Percentiles rank a stretch among this genome's conserved stretches.
Evolutionary conservation across 2,113 vertebrate species (phyloP).

Genomic region (Thalassarche chlororhynchos): DNA sequence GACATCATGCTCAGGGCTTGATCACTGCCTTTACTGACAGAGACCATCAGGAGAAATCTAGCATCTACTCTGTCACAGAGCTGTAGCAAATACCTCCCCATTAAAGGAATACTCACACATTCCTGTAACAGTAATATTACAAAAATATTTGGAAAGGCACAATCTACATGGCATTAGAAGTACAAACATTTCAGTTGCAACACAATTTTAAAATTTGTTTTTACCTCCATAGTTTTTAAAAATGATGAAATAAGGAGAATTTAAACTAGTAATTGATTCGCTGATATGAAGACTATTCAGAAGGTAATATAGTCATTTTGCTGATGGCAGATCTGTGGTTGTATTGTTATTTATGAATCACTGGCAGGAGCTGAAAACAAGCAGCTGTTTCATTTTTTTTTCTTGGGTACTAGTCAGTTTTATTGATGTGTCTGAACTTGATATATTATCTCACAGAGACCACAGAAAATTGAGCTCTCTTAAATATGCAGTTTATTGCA

Average conservation of each 20-base stretch:
- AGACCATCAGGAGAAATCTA: not conserved
- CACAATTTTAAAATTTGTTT: not conserved
- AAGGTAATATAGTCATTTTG: constrained; percentile 25
- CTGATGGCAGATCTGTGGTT: not conserved
- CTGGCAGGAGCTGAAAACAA: constrained; percentile 28
- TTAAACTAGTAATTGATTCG: not conserved
- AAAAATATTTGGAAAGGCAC: not conserved
- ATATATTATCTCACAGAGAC: constrained; percentile 11
- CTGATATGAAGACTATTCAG: not conserved
- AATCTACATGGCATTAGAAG: not conserved
- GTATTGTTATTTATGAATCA: constrained; percentile 41
- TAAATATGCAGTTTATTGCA: constrained; percentile 27
- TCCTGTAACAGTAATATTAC: not conserved
- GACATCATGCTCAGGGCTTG: not conserved
- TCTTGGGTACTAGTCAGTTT: constrained; percentile 28
- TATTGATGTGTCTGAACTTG: constrained; percentile 27
- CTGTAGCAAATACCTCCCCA: not conserved
- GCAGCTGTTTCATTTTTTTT: constrained; percentile 10
- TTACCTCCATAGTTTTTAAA: not conserved
- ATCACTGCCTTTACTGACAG: not conserved
- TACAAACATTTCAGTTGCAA: not conserved
- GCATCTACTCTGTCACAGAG: not conserved
- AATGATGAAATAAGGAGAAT: not conserved
- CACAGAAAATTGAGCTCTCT: constrained; percentile 10
- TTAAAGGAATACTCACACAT: not conserved